A percentile compares a stretch with the other conserved stretches of the same genome.
Evolutionary conservation across 2,113 vertebrate species (phyloP).

Genomic region (Addax nasomaculatus): DNA sequence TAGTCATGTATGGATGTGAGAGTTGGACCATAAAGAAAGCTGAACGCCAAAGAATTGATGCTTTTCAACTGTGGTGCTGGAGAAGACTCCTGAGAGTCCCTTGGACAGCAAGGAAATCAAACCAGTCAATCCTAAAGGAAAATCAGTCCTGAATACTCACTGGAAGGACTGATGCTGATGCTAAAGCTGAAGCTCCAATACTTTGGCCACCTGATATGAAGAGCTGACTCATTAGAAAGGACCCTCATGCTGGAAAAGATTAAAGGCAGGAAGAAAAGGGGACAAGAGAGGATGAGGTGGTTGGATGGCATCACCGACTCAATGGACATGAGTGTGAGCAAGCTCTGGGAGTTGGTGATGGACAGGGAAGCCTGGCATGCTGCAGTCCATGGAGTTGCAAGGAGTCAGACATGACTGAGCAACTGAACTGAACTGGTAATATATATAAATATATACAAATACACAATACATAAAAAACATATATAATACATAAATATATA

Average conservation of each 20-base stretch:
- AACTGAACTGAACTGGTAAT: neutral
- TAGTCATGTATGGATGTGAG: neutral
- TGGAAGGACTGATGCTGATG: neutral
- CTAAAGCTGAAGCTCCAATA: neutral
- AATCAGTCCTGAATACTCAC: neutral
- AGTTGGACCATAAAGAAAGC: neutral
- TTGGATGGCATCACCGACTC: neutral
- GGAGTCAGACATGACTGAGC: neutral
- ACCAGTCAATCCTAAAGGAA: neutral
- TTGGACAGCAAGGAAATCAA: neutral
- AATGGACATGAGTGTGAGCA: neutral
- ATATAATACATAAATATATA: neutral
- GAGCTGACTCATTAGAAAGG: neutral
- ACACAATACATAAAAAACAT: neutral
- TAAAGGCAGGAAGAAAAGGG: neutral
- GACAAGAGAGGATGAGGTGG: neutral
- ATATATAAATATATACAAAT: neutral
- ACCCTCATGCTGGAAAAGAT: neutral
- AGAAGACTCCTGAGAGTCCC: neutral
- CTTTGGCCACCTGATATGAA: neutral
- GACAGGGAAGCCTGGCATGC: neutral
- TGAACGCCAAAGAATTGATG: neutral
- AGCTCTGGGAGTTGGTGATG: neutral
- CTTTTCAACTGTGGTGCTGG: neutral
- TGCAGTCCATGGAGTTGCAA: neutral